These are phyloP conservation scores for Ceratosolen solmsi DNA, from an alignment of 1,140 invertebrate species.

Conservation along the genomic window DNA sequence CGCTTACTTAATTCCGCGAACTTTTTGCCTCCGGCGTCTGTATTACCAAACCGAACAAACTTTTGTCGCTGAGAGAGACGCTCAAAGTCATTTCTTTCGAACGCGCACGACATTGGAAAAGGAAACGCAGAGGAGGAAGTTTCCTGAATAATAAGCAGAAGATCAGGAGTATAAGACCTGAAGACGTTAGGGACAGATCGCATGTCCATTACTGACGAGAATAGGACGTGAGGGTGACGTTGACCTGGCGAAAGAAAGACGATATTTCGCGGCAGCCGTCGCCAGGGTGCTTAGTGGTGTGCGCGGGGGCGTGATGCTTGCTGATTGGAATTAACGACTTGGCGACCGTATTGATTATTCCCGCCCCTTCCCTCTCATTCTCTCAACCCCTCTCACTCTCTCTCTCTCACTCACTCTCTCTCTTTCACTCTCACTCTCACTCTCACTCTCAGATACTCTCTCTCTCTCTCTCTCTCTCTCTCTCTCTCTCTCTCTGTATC, in stretches of 20 bases:
- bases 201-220: background rate
- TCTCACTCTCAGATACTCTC: background rate
- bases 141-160: background rate
- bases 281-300: slow-evolving; percentile 56
- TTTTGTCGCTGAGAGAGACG: background rate
- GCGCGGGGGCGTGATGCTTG: slow-evolving; percentile 61
- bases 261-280: slow-evolving; percentile 49
- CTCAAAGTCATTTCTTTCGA: background rate
- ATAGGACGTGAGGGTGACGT: background rate
- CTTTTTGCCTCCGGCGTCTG: background rate
- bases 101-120: background rate
- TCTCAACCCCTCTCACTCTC: slow-evolving; percentile 1
- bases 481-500: background rate
- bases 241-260: slow-evolving; percentile 24
- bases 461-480: background rate
- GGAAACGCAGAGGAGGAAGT: background rate
- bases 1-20: background rate
- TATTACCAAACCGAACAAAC: background rate
- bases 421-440: background rate
- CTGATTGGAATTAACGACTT: slow-evolving; percentile 70
- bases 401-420: background rate
- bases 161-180: background rate
- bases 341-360: slow-evolving; percentile 69
- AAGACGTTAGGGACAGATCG: background rate
- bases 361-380: slow-evolving; percentile 5